phyloP scores from a whole-genome alignment of 2,888 invertebrate genomes.

The Macrosiphum euphorbiae region DNA sequence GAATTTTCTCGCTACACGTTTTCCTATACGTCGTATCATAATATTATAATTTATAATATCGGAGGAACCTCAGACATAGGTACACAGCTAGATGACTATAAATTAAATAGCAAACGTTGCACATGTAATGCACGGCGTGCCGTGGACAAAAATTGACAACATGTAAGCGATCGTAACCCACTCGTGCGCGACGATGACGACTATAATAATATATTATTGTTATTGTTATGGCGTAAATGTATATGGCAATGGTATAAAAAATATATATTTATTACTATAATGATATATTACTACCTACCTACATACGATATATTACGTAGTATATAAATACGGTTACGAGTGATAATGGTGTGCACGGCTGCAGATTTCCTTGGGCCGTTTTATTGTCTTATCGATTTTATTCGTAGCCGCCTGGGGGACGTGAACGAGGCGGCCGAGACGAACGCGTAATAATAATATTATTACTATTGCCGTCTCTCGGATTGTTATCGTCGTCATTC shows the following conservation, averaged over 20 bases:
- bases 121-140: not conserved
- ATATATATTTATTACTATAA: not conserved
- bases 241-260: not conserved
- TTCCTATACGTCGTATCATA: not conserved
- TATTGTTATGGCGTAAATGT: not conserved
- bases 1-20: not conserved
- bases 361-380: not conserved
- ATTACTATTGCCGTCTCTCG: not conserved
- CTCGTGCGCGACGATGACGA: not conserved
- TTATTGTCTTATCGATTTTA: slow-evolving; percentile 1
- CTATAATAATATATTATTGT: not conserved
- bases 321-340: not conserved
- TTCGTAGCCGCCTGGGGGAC: not conserved
- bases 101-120: not conserved
- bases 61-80: not conserved
- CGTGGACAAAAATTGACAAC: not conserved
- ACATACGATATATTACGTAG: not conserved
- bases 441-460: not conserved
- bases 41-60: too few relatives aligned
- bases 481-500: not conserved
- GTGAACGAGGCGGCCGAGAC: not conserved
- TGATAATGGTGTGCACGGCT: not conserved
- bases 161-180: not conserved
- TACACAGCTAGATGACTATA: not conserved
- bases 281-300: not conserved